Conservation (phyloP, 2,797 vertebrate genomes). For the Thunnus albacares region DNA sequence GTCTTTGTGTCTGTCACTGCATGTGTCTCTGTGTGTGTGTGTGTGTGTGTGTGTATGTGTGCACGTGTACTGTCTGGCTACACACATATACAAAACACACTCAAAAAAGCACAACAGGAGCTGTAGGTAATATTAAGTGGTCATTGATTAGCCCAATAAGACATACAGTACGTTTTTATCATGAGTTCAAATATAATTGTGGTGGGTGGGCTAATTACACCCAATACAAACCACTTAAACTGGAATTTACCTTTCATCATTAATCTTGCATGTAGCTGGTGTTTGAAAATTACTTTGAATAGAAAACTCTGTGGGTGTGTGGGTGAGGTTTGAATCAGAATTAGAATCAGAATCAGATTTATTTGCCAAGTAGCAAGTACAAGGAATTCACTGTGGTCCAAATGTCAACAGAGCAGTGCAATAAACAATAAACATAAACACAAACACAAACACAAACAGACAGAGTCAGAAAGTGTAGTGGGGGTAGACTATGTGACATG, state of each 20-base stretch:
- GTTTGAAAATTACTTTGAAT: conserved; percentile 2
- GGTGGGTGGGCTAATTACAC: not conserved
- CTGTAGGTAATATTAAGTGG: conserved; percentile 24
- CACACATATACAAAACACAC: not conserved
- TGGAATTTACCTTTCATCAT: conserved; percentile 1
- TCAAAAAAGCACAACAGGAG: not conserved
- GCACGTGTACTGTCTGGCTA: not conserved
- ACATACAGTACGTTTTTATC: not conserved
- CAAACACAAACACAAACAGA: no score
- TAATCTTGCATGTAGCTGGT: not conserved
- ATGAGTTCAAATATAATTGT: conserved; percentile 10
- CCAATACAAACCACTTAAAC: not conserved
- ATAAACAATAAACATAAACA: no score
- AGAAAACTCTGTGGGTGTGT: not conserved
- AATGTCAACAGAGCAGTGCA: no score
- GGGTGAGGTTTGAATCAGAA: not conserved
- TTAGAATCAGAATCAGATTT: not conserved
- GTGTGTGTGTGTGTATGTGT: not conserved
- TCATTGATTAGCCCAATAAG: conserved; percentile 12
- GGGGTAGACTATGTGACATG: no score
- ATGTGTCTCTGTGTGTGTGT: conserved; percentile 11
- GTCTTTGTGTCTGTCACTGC: conserved; percentile 10
- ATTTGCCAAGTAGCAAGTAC: no score
- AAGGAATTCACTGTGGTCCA: no score
- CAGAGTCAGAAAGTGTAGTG: no score